These are phyloP conservation scores for Hydrochoerus hydrochaeris DNA, from an alignment of 2,113 vertebrate species.

Conservation along the genomic window DNA sequence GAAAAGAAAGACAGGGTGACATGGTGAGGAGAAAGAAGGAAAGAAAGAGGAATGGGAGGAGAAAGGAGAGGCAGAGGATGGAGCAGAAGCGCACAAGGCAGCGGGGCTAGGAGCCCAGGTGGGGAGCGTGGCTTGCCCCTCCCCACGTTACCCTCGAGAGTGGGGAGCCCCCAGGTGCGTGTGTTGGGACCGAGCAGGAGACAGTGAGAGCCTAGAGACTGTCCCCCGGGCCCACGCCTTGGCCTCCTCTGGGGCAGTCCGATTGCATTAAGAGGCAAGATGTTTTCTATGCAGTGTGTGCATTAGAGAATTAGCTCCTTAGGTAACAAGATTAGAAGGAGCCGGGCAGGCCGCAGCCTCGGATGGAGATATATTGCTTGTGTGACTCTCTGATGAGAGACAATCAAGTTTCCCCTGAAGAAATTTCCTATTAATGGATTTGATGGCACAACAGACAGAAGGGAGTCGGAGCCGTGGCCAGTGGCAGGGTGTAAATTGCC, in stretches of 20 bases:
- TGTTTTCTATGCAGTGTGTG: neutral
- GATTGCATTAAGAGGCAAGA: constrained; percentile 58
- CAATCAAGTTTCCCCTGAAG: constrained; percentile 69
- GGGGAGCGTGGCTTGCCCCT: neutral
- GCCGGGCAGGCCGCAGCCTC: constrained; percentile 52
- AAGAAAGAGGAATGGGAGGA: neutral
- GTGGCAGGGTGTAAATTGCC: constrained; percentile 81
- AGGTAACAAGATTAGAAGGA: constrained; percentile 75
- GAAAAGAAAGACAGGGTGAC: neutral
- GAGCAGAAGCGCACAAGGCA: neutral
- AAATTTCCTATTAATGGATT: constrained; percentile 80
- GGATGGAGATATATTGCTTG: constrained; percentile 60
- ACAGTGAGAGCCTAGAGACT: neutral
- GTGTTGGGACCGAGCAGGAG: neutral
- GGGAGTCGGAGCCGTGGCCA: constrained; percentile 67
- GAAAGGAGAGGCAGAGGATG: no score
- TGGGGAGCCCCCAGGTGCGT: neutral
- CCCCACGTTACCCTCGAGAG: fast-evolving
- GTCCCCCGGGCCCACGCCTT: neutral
- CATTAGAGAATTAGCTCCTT: constrained; percentile 75
- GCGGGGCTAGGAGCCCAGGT: neutral
- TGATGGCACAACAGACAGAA: constrained; percentile 51
- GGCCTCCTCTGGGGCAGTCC: constrained; percentile 7
- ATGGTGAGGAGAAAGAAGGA: neutral
- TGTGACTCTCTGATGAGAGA: neutral